Percentiles rank a stretch among this genome's conserved stretches.
Evolutionary conservation across 1,140 invertebrate genomes (phyloP).

Genomic region (Charaxes varanes): DNA sequence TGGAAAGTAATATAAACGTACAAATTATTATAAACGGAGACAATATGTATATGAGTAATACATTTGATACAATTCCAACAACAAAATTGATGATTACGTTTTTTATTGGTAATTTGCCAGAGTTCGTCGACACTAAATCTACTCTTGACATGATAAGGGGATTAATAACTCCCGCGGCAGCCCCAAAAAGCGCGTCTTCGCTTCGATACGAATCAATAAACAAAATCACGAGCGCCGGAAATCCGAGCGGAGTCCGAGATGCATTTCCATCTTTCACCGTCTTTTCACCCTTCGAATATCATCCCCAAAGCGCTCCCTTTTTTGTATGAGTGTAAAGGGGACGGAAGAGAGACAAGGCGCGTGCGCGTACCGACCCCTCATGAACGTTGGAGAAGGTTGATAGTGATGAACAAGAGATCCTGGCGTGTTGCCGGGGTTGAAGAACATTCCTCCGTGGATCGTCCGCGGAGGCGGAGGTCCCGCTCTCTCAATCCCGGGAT

Average conservation of each 20-base stretch:
- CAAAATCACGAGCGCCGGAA: slow-evolving; percentile 68
- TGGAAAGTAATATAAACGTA: too few species aligned
- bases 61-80: slow-evolving; percentile 3
- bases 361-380: slow-evolving; percentile 61
- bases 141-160: slow-evolving; percentile 42
- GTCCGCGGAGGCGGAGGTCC: slow-evolving; percentile 64
- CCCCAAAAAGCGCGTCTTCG: slow-evolving; percentile 36
- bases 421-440: slow-evolving; percentile 49
- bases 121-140: slow-evolving; percentile 39
- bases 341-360: slow-evolving; percentile 35
- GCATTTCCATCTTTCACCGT: slow-evolving; percentile 70
- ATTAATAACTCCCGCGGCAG: slow-evolving; percentile 48
- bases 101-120: slow-evolving; percentile 29
- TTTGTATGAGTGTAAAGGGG: slow-evolving; percentile 33
- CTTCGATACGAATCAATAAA: slow-evolving; percentile 66
- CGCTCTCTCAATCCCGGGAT: slow-evolving; percentile 57
- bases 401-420: slow-evolving; percentile 54
- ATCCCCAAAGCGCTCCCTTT: slow-evolving; percentile 52
- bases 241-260: slow-evolving; percentile 66
- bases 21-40: too few species aligned
- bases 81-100: slow-evolving; percentile 19
- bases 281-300: slow-evolving; percentile 68
- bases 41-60: slow-evolving; percentile 3
- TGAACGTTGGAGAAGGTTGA: slow-evolving; percentile 53
- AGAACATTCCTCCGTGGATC: slow-evolving; percentile 62